Conservation (phyloP, 2,113 vertebrate genomes). For the Lepidothrix coronata region DNA sequence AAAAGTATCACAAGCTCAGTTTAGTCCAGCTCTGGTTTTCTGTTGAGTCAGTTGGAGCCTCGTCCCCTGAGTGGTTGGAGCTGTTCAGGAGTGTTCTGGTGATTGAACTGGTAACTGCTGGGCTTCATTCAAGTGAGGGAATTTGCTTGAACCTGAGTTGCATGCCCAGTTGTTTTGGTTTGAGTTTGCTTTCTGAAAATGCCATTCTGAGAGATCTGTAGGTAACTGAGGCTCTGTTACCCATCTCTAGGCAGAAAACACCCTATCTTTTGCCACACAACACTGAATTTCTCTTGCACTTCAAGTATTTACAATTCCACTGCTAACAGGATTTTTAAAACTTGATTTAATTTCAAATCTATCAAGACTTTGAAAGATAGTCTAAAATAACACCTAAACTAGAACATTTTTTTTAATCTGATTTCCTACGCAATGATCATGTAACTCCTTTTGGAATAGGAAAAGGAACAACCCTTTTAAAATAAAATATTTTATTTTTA, state of each 20-base stretch:
- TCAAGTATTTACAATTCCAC: neutral
- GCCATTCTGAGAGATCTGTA: neutral
- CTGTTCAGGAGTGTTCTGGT: neutral
- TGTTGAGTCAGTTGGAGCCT: neutral
- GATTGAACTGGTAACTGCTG: neutral
- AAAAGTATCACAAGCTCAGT: neutral
- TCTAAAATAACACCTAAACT: neutral
- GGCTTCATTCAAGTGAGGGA: neutral
- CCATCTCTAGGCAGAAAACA: neutral
- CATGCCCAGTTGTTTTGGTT: neutral
- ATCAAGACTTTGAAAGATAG: neutral
- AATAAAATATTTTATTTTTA: neutral
- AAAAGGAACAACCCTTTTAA: neutral
- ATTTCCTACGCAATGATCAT: neutral
- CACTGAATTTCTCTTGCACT: neutral
- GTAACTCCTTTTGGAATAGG: neutral
- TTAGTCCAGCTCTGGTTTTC: accelerated
- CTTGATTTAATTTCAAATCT: neutral
- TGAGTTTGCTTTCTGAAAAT: neutral
- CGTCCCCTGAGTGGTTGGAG: neutral
- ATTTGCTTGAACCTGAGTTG: neutral
- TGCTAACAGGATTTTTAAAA: neutral
- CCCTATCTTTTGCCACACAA: neutral
- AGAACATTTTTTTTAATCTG: neutral
- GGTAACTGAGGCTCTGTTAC: neutral